A percentile compares a stretch with the other conserved stretches of the same genome.
Evolutionary conservation across 2,113 vertebrate genomes (phyloP).

Genomic region (Corapipo altera): DNA sequence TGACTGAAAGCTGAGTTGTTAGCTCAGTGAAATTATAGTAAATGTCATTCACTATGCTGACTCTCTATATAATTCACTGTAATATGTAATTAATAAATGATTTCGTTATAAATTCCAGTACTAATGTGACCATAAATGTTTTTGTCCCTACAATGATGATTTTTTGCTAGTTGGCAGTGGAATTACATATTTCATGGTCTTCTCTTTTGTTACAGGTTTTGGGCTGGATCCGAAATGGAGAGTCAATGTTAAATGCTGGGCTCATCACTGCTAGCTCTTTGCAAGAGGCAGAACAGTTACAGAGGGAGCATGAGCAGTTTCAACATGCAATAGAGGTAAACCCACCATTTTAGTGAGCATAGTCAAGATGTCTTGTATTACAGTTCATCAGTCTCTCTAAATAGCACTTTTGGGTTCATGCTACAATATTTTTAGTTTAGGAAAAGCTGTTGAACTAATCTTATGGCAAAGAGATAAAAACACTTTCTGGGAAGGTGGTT

Average conservation of each 20-base stretch:
- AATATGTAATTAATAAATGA: neutral
- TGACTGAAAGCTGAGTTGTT: neutral
- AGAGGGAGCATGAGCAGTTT: slow-evolving; percentile 97
- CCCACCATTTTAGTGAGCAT: neutral
- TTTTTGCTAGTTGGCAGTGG: neutral
- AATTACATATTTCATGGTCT: neutral
- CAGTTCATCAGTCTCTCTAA: neutral
- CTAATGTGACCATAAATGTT: neutral
- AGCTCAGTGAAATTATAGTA: neutral
- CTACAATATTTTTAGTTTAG: neutral
- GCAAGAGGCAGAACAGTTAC: slow-evolving; percentile 96
- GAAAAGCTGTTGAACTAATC: neutral
- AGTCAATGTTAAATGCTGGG: slow-evolving; percentile 97
- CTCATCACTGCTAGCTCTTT: slow-evolving; percentile 97
- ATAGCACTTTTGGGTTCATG: neutral
- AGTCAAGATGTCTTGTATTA: neutral
- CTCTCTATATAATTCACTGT: neutral
- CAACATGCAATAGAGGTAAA: slow-evolving; percentile 97
- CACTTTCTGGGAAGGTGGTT: neutral
- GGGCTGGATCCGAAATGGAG: slow-evolving; percentile 98
- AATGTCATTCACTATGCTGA: neutral
- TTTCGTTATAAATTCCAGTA: neutral
- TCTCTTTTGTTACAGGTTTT: slow-evolving; percentile 82
- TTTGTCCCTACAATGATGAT: neutral
- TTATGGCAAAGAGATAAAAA: neutral